phyloP scores from a whole-genome alignment of 2,888 invertebrate species.

The Pandemis cinnamomeana region DNA sequence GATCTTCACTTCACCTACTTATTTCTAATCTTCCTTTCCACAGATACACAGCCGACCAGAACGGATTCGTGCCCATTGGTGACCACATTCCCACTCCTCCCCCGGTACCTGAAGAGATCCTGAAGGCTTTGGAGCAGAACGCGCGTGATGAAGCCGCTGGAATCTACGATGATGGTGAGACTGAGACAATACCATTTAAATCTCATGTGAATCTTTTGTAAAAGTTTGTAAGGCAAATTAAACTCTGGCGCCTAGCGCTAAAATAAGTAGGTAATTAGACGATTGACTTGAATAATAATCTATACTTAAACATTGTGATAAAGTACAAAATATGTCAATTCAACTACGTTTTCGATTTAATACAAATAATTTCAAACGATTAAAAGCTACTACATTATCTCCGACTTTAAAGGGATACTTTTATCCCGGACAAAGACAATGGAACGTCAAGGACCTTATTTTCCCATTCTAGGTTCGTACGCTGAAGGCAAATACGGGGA shows the following conservation, averaged over 20 bases:
- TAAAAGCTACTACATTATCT: too few relatives aligned
- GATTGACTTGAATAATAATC: too few relatives aligned
- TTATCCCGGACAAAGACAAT: too few relatives aligned
- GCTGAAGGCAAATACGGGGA: constrained; percentile 65
- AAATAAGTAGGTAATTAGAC: too few relatives aligned
- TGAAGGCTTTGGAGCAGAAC: constrained; percentile 74
- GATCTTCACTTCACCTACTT: too few relatives aligned
- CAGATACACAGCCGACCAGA: constrained; percentile 78
- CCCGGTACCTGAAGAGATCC: constrained; percentile 74
- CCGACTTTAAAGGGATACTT: too few relatives aligned
- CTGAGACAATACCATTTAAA: constrained; percentile 13
- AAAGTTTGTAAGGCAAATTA: not conserved
- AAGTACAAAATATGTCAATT: too few relatives aligned
- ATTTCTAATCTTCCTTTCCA: not conserved
- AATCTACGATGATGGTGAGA: constrained; percentile 75
- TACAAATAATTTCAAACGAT: too few relatives aligned
- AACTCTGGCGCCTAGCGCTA: too few relatives aligned
- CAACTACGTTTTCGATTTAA: too few relatives aligned
- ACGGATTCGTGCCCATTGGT: constrained; percentile 75
- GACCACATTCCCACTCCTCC: constrained; percentile 77
- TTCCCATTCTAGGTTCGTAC: constrained; percentile 65
- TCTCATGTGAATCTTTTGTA: not conserved
- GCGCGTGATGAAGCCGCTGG: constrained; percentile 77
- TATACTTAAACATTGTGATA: too few relatives aligned
- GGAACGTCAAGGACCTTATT: not conserved